These are phyloP conservation scores for Drosophila paramelanica DNA, from an alignment of 2,888 invertebrate genomes.

Conservation along the genomic window DNA sequence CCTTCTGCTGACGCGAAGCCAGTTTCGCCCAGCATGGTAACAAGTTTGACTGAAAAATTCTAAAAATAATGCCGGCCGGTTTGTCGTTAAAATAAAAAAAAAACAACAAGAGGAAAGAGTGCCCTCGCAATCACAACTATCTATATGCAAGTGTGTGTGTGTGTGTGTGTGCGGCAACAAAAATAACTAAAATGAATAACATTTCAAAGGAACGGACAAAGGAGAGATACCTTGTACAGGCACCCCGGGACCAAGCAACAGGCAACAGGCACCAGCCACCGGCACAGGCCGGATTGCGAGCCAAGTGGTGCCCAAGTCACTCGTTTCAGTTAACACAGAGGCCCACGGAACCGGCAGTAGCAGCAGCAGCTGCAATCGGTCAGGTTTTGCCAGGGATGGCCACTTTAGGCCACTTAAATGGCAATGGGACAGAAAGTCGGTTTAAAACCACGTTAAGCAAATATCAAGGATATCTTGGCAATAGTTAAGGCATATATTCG, in stretches of 20 bases:
- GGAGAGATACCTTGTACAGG: slow-evolving; percentile 45
- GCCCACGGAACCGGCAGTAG: slow-evolving; percentile 32
- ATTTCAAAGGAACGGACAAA: slow-evolving; percentile 67
- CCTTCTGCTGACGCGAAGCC: slow-evolving; percentile 57
- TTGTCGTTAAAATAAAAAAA: slow-evolving; percentile 70
- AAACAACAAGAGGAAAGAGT: slow-evolving; percentile 47
- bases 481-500: too few relatives aligned
- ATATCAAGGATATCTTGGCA: background rate
- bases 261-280: slow-evolving; percentile 24
- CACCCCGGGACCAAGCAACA: slow-evolving; percentile 29
- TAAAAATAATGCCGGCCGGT: slow-evolving; percentile 83
- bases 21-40: slow-evolving; percentile 82
- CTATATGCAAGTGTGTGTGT: slow-evolving; percentile 34
- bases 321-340: slow-evolving; percentile 62
- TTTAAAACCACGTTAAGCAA: background rate
- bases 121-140: slow-evolving; percentile 52
- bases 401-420: slow-evolving; percentile 4
- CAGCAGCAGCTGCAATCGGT: slow-evolving; percentile 71
- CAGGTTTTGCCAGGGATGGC: slow-evolving; percentile 47
- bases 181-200: slow-evolving; percentile 74
- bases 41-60: slow-evolving; percentile 82
- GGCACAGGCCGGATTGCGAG: slow-evolving; percentile 42
- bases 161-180: slow-evolving; percentile 46
- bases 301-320: slow-evolving; percentile 70
- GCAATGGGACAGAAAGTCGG: background rate